Evolutionary conservation across 2,888 invertebrate species (phyloP), one percentile per base, ranked within the genome.

Genomic region (Eupelmus urozonus): DNA sequence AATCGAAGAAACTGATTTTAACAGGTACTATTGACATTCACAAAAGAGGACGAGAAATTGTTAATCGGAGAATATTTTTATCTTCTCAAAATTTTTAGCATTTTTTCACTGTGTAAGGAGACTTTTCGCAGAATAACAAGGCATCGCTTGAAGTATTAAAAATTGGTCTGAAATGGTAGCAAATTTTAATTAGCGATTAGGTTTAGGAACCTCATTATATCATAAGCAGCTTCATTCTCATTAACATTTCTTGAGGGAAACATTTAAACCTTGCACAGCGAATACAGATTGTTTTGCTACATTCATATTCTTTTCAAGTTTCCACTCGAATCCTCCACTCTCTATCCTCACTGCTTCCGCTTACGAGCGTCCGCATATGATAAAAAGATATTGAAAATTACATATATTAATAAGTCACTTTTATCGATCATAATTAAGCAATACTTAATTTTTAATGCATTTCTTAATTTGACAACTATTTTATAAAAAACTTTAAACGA

Each of bases 1-100:
- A 40, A 42, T 51, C 27, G 16, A 76, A 62, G 55, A 60, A 73
- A 76, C 20, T 73, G 51, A 69, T 76, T 76, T 69, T 1, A 63
- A 78, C 71, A 77, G 77, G 74, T 80, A 77, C 71, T 55, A 69
- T 76, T 71, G 40, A 77, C 71, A 71, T 74, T 77, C 13, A 77
- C 16, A 7, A 53, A 73, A 13, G 59, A 71, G 75, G 71, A 80
- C 25, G 49, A 67, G 51, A 51, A 80, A 70, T n/a, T 59, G n/a
- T 62, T 40, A 55, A 60, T 66, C 55, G 40, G 42, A 79, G 75
- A 65, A 75, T 75, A 20, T 53, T 70, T 71, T 70, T 34, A 16
- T 63, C 51, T 66, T 20, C 3, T 53, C 1, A 34, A 55, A n/a
- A 23, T 45, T 63, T 42, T 71, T 11, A 11, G 13, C 7, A 9